Conservation (phyloP, 1,140 invertebrate species). For the Leptestheria dahalacensis region DNA sequence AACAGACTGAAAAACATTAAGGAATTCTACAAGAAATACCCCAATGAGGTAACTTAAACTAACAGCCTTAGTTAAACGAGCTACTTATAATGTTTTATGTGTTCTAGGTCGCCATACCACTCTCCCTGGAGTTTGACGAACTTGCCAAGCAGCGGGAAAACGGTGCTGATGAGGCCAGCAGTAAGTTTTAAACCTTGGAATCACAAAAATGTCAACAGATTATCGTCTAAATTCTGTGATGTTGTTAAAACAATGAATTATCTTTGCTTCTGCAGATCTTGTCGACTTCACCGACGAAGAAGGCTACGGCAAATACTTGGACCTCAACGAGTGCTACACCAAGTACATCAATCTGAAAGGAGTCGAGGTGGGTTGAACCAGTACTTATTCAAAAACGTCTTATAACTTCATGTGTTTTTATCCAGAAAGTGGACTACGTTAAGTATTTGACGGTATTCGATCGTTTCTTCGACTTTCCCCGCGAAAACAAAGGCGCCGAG, state of each 20-base stretch:
- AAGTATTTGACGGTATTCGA: slow-evolving; percentile 88
- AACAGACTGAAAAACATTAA: slow-evolving; percentile 81
- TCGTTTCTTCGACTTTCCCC: slow-evolving; percentile 87
- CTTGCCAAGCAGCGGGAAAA: slow-evolving; percentile 75
- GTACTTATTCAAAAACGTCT: slow-evolving; percentile 6
- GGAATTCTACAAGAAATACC: slow-evolving; percentile 90
- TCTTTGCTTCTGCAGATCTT: slow-evolving; percentile 40
- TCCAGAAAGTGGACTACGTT: slow-evolving; percentile 88
- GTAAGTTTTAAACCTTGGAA: no score
- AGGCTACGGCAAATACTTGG: slow-evolving; percentile 96
- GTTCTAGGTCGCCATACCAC: slow-evolving; percentile 58
- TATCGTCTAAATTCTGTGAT: slow-evolving; percentile 4
- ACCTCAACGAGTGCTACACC: slow-evolving; percentile 94
- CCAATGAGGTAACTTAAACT: slow-evolving; percentile 60
- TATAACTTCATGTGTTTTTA: slow-evolving; percentile 21
- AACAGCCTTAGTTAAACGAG: slow-evolving; percentile 33
- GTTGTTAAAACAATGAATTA: slow-evolving; percentile 17
- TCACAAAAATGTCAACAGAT: no score
- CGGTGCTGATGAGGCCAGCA: slow-evolving; percentile 55
- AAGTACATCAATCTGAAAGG: slow-evolving; percentile 95
- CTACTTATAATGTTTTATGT: slow-evolving; percentile 8
- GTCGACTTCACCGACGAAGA: slow-evolving; percentile 99
- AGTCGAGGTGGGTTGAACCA: slow-evolving; percentile 50
- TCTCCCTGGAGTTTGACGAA: slow-evolving; percentile 95
- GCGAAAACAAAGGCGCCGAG: slow-evolving; percentile 83